A percentile compares a stretch with the other conserved stretches of the same genome.
These are phyloP conservation scores for Apostichopus californicus DNA, from an alignment of 35 echinoderm and acorn worm genomes.

Conservation along the genomic window DNA sequence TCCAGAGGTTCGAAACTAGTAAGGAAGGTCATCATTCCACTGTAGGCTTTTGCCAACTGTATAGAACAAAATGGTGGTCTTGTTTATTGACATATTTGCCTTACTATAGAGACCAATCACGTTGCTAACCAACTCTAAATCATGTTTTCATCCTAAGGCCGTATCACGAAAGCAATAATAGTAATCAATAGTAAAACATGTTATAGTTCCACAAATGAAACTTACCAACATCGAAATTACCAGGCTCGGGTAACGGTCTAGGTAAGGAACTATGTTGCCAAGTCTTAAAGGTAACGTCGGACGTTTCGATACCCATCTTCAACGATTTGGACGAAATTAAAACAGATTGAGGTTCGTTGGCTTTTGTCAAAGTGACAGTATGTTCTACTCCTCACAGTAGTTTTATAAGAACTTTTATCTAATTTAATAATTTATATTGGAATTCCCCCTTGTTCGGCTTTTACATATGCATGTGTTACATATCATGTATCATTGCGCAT, in stretches of 20 bases:
- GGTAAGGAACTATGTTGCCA: background rate
- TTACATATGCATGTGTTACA: background rate
- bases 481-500: too few relatives aligned
- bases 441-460: background rate
- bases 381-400: background rate
- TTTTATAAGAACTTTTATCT: background rate
- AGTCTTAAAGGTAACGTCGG: background rate
- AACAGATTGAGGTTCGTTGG: background rate
- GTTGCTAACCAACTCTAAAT: too few relatives aligned
- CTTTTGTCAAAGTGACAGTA: background rate
- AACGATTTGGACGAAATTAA: background rate
- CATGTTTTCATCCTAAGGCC: too few relatives aligned
- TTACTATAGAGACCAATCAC: too few relatives aligned
- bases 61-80: too few relatives aligned
- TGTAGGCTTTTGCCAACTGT: too few relatives aligned
- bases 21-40: too few relatives aligned
- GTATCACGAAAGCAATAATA: too few relatives aligned
- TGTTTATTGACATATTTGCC: too few relatives aligned
- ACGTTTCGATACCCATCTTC: background rate
- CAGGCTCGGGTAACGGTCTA: background rate
- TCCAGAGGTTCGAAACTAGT: too few relatives aligned
- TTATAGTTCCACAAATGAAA: background rate
- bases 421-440: background rate
- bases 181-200: too few relatives aligned
- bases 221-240: background rate